Percentiles rank a stretch among this genome's conserved stretches.
phyloP scores from a whole-genome alignment of 2,113 vertebrate genomes.

The Micronisus gabar region DNA sequence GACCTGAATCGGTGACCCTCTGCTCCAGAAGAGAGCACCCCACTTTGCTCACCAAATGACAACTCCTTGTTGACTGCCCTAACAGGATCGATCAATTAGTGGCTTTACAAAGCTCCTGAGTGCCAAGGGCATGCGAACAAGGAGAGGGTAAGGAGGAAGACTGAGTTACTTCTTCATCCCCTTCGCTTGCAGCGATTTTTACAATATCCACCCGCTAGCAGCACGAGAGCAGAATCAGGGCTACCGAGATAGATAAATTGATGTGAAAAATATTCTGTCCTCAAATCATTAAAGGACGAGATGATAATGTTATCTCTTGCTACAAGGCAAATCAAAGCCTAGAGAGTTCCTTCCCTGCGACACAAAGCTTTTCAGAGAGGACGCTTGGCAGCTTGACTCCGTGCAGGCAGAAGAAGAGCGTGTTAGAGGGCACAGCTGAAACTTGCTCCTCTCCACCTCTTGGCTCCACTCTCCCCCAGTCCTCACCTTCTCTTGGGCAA shows the following conservation, averaged over 20 bases:
- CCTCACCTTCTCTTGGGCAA: not conserved
- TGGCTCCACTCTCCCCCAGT: not conserved
- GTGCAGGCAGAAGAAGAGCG: accelerated
- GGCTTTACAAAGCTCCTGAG: not conserved
- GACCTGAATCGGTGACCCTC: not conserved
- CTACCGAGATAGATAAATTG: not conserved
- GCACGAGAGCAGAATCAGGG: not conserved
- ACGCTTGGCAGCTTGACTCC: accelerated
- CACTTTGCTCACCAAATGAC: not conserved
- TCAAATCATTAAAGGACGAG: not conserved
- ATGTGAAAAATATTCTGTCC: not conserved
- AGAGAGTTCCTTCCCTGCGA: not conserved
- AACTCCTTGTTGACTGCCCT: accelerated
- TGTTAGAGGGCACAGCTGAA: not conserved
- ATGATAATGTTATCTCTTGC: not conserved
- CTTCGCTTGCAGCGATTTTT: accelerated
- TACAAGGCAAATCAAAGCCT: slow-evolving; percentile 5
- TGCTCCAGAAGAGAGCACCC: not conserved
- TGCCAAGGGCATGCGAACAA: not conserved
- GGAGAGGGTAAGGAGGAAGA: not conserved
- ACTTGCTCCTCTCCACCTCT: not conserved
- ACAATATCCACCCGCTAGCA: not conserved
- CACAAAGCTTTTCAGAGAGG: not conserved
- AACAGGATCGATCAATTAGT: not conserved
- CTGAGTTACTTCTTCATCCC: not conserved